These are phyloP conservation scores for Drosophila monieri DNA, from an alignment of 2,888 invertebrate species.

Conservation along the genomic window DNA sequence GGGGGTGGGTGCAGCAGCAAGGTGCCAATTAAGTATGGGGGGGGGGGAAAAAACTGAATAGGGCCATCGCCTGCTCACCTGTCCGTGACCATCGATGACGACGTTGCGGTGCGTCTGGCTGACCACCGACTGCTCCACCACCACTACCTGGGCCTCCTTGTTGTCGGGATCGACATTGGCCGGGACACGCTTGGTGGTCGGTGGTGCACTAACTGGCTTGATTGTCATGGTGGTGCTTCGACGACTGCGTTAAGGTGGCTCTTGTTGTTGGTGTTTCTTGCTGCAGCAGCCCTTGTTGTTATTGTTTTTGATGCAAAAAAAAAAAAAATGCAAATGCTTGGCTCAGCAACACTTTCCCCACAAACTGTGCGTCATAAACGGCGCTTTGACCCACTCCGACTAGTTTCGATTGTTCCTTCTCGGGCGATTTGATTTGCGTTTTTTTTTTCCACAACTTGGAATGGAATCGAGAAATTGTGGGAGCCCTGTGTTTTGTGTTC, in stretches of 20 bases:
- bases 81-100: slow-evolving; percentile 81
- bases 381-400: slow-evolving; percentile 10
- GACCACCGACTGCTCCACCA: slow-evolving; percentile 69
- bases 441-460: background rate
- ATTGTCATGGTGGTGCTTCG: slow-evolving; percentile 80
- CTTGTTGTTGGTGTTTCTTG: too few species aligned
- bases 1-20: background rate
- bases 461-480: slow-evolving; percentile 7
- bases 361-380: slow-evolving; percentile 14
- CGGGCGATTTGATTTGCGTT: slow-evolving; percentile 1
- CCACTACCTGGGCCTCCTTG: slow-evolving; percentile 65
- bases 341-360: slow-evolving; percentile 6
- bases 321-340: slow-evolving; percentile 5
- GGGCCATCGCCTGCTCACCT: slow-evolving; percentile 60
- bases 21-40: background rate
- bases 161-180: slow-evolving; percentile 65
- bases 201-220: slow-evolving; percentile 81
- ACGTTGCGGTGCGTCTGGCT: slow-evolving; percentile 80
- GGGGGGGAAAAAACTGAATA: background rate
- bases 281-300: slow-evolving; percentile 12
- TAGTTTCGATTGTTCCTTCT: background rate
- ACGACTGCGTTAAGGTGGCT: slow-evolving; percentile 6
- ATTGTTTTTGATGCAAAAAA: background rate
- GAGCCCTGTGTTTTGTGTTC: slow-evolving; percentile 19
- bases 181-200: slow-evolving; percentile 74